Evolutionary conservation across 2,113 vertebrate species (phyloP), one percentile per base, ranked within the genome.

Genomic region (Pollachius pollachius): DNA sequence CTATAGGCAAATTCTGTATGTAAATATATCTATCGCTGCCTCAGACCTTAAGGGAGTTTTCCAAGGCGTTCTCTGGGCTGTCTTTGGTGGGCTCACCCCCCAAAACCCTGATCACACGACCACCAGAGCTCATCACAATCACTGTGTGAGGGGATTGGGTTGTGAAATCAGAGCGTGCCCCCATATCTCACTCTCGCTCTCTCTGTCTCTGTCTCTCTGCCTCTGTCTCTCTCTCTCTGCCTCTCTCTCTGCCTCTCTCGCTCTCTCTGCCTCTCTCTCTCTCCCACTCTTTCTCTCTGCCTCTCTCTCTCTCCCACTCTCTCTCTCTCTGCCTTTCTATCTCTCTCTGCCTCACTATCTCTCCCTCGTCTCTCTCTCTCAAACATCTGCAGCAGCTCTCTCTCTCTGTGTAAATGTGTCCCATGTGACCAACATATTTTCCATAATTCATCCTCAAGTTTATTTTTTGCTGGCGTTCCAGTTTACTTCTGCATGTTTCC

Each of bases 401-500:
- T 48, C 41, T 48, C n/a, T 72, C 61, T 70, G 15, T 16, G 74
- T 69, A 57, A 63, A 63, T 19, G n/a, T 78, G 68, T 73, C 72
- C 81, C 73, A 9, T 80, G 76, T 77, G 75, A 76, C 77, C 79
- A 30, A 25, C 75, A 59, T 56, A 21, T 74, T 82, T 48, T 90
- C 73, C 66, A 86, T 82, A 84, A 85, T 86, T 87, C 74, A 84
- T 88, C 71, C 16, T 59, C 60, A 65, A 54, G 69, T 81, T 85
- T 80, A 71, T n/a, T 48, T 48, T 48, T 79, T 72, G n/a, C 12
- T 65, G 57, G 52, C 19, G 15, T 65, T 71, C 67, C 75, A 74
- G 65, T 67, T 70, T 66, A 67, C 78, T 89, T 87, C 85, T 66
- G 76, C 81, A 68, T 84, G 76, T 68, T 85, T 89, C 71, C 70